These are phyloP conservation scores for Amia ocellicauda DNA, from an alignment of 2,113 vertebrate species.

Conservation along the genomic window DNA sequence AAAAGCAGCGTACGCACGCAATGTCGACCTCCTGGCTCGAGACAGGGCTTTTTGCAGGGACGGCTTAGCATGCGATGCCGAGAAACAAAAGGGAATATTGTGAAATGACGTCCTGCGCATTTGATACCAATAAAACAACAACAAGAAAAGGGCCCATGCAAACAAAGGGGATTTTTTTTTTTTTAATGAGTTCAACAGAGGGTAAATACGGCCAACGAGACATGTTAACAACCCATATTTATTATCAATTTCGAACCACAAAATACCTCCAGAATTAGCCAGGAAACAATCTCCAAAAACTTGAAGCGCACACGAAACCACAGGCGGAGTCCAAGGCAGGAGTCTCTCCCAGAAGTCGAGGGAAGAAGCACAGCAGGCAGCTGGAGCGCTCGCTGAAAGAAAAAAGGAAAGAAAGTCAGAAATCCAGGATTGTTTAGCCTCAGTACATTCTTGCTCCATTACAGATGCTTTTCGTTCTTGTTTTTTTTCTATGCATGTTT, in stretches of 20 bases:
- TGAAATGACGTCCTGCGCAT: background rate
- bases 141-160: background rate
- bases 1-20: background rate
- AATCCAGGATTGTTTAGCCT: background rate
- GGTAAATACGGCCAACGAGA: background rate
- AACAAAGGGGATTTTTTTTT: constrained; percentile 2
- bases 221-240: background rate
- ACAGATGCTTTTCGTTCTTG: too few relatives aligned
- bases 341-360: background rate
- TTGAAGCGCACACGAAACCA: background rate
- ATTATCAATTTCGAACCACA: background rate
- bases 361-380: background rate
- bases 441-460: background rate
- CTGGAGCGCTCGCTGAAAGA: background rate
- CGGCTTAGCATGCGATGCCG: background rate
- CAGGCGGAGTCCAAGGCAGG: background rate
- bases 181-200: background rate
- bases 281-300: too few relatives aligned
- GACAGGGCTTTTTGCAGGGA: too few relatives aligned
- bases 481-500: background rate
- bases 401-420: too few relatives aligned
- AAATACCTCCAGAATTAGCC: background rate
- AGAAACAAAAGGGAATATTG: background rate
- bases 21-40: too few relatives aligned
- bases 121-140: constrained; percentile 2